A percentile compares a stretch with the other conserved stretches of the same genome.
Evolutionary conservation across 2,888 invertebrate species (phyloP).

Genomic region (Eupeodes luniger): DNA sequence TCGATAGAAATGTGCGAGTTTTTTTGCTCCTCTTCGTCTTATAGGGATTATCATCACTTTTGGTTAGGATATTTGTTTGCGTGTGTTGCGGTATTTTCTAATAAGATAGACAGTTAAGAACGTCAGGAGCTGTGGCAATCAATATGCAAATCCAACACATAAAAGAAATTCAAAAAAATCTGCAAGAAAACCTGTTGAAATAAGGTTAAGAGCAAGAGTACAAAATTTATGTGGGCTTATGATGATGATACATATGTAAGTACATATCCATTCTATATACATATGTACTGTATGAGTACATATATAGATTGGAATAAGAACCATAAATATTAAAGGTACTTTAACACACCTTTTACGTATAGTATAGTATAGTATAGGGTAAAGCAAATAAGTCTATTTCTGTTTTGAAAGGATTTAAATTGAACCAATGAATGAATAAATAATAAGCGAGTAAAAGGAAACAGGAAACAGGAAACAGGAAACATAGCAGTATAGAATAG

Average conservation of each 20-base stretch:
- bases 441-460: background rate
- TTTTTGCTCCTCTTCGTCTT: slow-evolving; percentile 22
- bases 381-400: background rate
- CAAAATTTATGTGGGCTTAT: background rate
- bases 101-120: slow-evolving; percentile 54
- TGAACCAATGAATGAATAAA: slow-evolving; percentile 12
- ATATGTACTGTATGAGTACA: background rate
- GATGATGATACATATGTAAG: no score
- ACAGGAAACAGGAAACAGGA: no score
- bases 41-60: slow-evolving; percentile 50
- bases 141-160: slow-evolving; percentile 69
- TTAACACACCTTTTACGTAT: slow-evolving; percentile 30
- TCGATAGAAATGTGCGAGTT: background rate
- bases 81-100: slow-evolving; percentile 71
- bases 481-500: no score
- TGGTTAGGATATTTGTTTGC: slow-evolving; percentile 53
- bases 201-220: slow-evolving; percentile 27
- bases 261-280: no score
- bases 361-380: background rate
- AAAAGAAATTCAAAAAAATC: slow-evolving; percentile 23
- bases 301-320: slow-evolving; percentile 39
- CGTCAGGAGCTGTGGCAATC: slow-evolving; percentile 66
- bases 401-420: slow-evolving; percentile 2
- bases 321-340: slow-evolving; percentile 48
- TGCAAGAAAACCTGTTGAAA: slow-evolving; percentile 64